Evolutionary conservation across 2,113 vertebrate genomes (phyloP).

Genomic region (Paralichthys olivaceus): DNA sequence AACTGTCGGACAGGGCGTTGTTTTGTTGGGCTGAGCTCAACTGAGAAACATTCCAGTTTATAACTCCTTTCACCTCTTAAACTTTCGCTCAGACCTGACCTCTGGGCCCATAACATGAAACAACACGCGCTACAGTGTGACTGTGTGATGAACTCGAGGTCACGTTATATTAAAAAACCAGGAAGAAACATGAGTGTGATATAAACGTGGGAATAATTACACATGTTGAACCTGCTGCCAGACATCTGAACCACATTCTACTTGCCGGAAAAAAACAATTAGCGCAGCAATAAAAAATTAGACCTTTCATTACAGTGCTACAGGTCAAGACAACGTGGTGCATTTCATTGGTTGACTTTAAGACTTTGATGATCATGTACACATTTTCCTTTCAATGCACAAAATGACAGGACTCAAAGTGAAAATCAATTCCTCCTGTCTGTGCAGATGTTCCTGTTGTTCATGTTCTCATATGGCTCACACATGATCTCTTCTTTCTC

Average conservation of each 20-base stretch:
- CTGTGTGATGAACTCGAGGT: no score
- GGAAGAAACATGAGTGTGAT: constrained; percentile 24
- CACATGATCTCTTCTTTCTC: constrained; percentile 36
- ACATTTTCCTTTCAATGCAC: background rate
- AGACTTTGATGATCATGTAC: background rate
- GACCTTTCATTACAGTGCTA: background rate
- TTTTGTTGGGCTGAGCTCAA: background rate
- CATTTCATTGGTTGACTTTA: background rate
- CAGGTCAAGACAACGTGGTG: background rate
- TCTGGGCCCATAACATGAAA: no score
- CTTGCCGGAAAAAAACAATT: background rate
- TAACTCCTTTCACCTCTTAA: no score
- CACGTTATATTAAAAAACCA: background rate
- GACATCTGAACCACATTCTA: constrained; percentile 41
- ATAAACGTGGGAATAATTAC: constrained; percentile 54
- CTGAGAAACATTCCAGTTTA: no score
- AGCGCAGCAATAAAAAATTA: background rate
- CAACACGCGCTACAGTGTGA: no score
- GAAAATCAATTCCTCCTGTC: constrained; percentile 8
- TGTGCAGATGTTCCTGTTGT: background rate
- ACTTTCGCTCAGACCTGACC: no score
- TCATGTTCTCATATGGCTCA: constrained; percentile 43
- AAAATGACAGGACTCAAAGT: background rate
- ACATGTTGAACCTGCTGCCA: constrained; percentile 27
- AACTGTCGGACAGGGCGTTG: background rate